Evolutionary conservation across 1,140 invertebrate genomes (phyloP), one percentile per base, ranked within the genome.

Genomic region (Palaemon carinicauda): DNA sequence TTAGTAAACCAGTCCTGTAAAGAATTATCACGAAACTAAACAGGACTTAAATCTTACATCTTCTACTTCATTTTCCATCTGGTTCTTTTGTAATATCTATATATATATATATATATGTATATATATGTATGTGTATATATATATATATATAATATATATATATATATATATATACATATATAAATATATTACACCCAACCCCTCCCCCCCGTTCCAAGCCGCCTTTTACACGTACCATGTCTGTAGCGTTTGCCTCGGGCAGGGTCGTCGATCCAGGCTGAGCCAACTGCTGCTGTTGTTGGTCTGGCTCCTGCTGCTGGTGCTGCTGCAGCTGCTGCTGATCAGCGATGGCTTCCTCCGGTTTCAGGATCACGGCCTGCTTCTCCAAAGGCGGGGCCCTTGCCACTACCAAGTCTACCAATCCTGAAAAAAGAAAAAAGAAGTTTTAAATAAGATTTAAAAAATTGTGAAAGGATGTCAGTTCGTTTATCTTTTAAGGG

Each of bases 391-490:
- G 83, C 53, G 87, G 87, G 9, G 87, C 79, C 9, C 87, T 74
- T 9, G 87, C 87, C 81, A 88, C 87, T 60, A 88, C 87, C 75
- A 88, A 60, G 74, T 83, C 79, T 41, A 88, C 87, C 80, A 88
- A 41, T 17, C 87, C 87, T 88, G 75, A 0, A 52, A 52, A 51
- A 5, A 52, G 52, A 78, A 12, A 73, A 14, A 4, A 41, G n/a
- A 21, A 69, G 56, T 60, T 10, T n/a, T n/a, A n/a, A n/a, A n/a
- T n/a, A n/a, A n/a, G n/a, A n/a, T n/a, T n/a, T n/a, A n/a, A n/a
- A n/a, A n/a, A n/a, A n/a, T n/a, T 10, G 56, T 60, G 56, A 21
- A 17, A 14, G 56, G 2, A 17, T 60, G 0, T 60, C 19, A n/a
- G 54, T 60, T 3, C 21, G 0, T 7, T 21, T 17, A 14, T n/a